Evolutionary conservation across 1,140 invertebrate genomes (phyloP).

Genomic region (Lasioglossum baleicum): DNA sequence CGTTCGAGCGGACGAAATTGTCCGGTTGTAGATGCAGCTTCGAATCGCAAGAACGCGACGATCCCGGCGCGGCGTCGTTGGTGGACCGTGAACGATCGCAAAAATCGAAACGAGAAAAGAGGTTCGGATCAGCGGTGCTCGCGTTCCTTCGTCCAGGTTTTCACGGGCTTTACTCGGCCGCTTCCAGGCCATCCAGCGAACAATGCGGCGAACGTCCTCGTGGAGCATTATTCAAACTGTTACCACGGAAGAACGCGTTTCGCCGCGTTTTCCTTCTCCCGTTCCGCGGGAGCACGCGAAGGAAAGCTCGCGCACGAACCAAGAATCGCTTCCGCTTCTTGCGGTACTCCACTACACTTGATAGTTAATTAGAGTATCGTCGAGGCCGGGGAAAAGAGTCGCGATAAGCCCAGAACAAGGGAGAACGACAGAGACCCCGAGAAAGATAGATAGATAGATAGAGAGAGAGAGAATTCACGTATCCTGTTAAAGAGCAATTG

Average conservation of each 20-base stretch:
- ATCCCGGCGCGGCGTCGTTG: not conserved
- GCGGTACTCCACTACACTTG: constrained; percentile 65
- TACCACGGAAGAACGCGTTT: constrained; percentile 59
- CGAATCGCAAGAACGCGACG: constrained; percentile 3
- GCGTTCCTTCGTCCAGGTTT: not conserved
- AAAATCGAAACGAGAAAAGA: constrained; percentile 14
- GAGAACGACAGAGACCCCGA: not conserved
- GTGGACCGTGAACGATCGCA: constrained; percentile 21
- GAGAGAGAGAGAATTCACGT: not conserved
- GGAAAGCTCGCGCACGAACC: constrained; percentile 46
- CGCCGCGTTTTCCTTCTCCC: constrained; percentile 46
- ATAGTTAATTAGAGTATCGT: constrained; percentile 72
- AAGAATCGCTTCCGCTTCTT: constrained; percentile 72
- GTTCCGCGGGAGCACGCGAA: constrained; percentile 52
- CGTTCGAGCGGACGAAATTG: constrained; percentile 8
- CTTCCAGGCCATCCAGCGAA: constrained; percentile 21
- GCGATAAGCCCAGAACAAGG: not conserved
- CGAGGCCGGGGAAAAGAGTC: constrained; percentile 45
- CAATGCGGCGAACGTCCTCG: constrained; percentile 45
- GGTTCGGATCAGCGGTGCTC: not conserved
- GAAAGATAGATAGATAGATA: no score
- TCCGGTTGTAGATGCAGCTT: not conserved
- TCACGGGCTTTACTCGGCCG: not conserved
- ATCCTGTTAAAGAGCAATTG: constrained; percentile 51
- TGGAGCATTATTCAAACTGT: constrained; percentile 51